Conservation (phyloP, 2,113 vertebrate genomes). For the Herpailurus yagouaroundi region DNA sequence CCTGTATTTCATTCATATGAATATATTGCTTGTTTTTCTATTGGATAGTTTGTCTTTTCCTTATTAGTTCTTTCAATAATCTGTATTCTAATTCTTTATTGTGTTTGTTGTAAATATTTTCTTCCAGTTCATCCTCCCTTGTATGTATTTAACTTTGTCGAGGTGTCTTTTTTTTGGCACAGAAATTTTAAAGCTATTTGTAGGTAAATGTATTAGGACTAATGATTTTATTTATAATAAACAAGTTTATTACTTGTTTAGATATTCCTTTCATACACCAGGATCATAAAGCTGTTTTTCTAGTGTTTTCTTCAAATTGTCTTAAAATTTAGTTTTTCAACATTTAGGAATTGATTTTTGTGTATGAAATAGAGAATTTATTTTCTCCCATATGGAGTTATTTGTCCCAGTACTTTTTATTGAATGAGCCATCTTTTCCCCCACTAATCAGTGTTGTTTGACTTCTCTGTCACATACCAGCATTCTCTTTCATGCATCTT, state of each 20-base stretch:
- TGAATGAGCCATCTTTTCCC: background rate
- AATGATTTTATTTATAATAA: background rate
- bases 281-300: conserved; percentile 20
- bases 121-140: background rate
- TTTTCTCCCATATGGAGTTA: background rate
- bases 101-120: conserved; percentile 16
- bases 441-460: background rate
- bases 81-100: conserved; percentile 34
- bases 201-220: background rate
- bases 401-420: background rate
- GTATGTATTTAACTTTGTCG: conserved; percentile 35
- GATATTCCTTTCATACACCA: background rate
- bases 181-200: background rate
- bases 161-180: background rate
- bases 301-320: conserved; percentile 17
- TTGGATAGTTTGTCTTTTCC: background rate
- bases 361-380: background rate
- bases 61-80: background rate
- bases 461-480: background rate
- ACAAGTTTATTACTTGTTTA: conserved; percentile 21
- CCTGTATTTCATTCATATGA: conserved; percentile 12
- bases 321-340: conserved; percentile 37
- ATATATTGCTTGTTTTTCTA: background rate
- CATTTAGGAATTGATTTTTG: background rate
- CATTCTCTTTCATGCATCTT: background rate